A percentile compares a stretch with the other conserved stretches of the same genome.
phyloP scores from a whole-genome alignment of 2,888 invertebrate species.

The Acrobeloides nanus region DNA sequence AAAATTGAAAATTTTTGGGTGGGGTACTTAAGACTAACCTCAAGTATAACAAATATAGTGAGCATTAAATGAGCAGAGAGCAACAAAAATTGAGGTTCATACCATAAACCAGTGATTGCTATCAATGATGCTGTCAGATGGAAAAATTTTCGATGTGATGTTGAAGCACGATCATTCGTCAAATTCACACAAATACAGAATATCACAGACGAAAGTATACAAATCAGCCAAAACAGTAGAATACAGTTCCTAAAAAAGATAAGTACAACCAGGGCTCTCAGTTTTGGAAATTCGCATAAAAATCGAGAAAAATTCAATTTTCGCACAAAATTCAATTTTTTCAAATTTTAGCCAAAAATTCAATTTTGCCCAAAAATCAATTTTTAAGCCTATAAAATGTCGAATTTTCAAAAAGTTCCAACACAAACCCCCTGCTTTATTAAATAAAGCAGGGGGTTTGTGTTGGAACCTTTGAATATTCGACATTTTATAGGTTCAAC shows the following conservation, averaged over 20 bases:
- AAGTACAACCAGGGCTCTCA: too few species aligned
- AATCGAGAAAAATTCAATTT: too few species aligned
- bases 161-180: conserved; percentile 12
- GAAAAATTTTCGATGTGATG: conserved; percentile 46
- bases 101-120: conserved; percentile 36
- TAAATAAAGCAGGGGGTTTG: too few species aligned
- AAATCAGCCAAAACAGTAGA: conserved; percentile 41
- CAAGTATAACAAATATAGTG: conserved; percentile 42
- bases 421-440: too few species aligned
- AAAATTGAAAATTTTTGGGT: not conserved
- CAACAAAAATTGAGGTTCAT: conserved; percentile 35
- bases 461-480: too few species aligned
- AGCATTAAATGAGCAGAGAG: conserved; percentile 41
- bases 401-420: too few species aligned
- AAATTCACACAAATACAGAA: conserved; percentile 30
- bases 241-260: conserved; percentile 34
- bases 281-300: too few species aligned
- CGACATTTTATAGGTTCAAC: too few species aligned
- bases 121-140: conserved; percentile 48
- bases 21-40: conserved; percentile 25
- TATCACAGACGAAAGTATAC: conserved; percentile 33
- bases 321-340: too few species aligned
- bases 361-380: too few species aligned
- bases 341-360: too few species aligned
- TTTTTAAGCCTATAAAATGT: too few species aligned